Evolutionary conservation across 2,888 invertebrate species (phyloP).

Genomic region (Erebia epiphron): DNA sequence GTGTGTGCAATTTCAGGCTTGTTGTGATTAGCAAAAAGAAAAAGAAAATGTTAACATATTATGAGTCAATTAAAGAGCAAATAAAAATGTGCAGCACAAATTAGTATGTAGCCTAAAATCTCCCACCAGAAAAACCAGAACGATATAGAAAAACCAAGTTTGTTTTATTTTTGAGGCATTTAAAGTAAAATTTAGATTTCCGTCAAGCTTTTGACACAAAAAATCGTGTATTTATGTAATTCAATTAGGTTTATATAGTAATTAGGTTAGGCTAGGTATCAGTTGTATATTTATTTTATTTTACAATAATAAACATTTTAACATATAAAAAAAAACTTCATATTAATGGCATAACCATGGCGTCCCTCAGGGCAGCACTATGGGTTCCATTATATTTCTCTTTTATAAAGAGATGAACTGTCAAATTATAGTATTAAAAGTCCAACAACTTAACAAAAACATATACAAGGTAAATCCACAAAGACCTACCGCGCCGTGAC

Average conservation of each 20-base stretch:
- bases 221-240: no score
- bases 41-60: background rate
- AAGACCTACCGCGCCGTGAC: background rate
- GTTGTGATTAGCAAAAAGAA: background rate
- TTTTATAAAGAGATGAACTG: background rate
- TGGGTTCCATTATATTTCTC: background rate
- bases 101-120: background rate
- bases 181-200: background rate
- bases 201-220: background rate
- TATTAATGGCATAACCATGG: background rate
- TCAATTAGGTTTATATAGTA: no score
- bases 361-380: background rate
- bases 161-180: no score
- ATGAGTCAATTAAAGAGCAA: background rate
- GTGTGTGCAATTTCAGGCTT: conserved; percentile 3
- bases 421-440: background rate
- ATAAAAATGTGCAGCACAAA: background rate
- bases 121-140: background rate
- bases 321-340: no score
- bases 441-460: background rate
- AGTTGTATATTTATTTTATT: no score
- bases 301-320: no score
- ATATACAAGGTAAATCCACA: background rate
- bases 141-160: background rate
- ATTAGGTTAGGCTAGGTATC: no score